Evolutionary conservation across 2,113 vertebrate genomes (phyloP), one percentile per base, ranked within the genome.

Genomic region (Perca schrenkii): DNA sequence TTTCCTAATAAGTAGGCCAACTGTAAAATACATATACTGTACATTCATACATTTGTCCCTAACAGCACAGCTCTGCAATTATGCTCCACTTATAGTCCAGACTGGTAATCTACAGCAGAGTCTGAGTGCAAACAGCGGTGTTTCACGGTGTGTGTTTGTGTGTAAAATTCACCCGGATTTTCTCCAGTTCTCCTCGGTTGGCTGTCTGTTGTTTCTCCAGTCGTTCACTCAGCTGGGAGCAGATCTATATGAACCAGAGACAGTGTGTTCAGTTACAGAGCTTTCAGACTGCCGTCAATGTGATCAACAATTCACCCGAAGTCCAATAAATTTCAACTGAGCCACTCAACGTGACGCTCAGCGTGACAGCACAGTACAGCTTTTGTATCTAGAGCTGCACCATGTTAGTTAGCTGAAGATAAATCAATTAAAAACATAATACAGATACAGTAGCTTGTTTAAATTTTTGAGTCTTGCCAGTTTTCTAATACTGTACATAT

Each of bases 201-300:
- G 97, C 95, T 0, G 97, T 94, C 95, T 99, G 98, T 58, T 99
- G 97, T 89, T 99, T 98, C 94, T 99, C 98, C 90, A 99, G 92
- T 79, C 98, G 96, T 91, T 98, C 97, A 21, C 98, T 99, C 93
- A 99, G 95, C 93, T 99, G 98, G 88, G 98, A 99, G 93, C 98
- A 99, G 92, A 99, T 99, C 98, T 99, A 69, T 6, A 84, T 40
- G 84, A 65, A 86, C 4, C 56, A 86, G 36, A 75, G 17, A 80
- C 21, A 66, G 28, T 43, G 47, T 54, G 66, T 47, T 78, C 50
- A 50, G 21, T 21, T 0, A 57, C 16, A 0, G 13, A 21, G 31
- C 17, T 28, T 43, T 25, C 34, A 36, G 4, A 49, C 47, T 16
- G 34, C 11, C 71, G 21, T 49, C 49, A 60, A 14, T 12, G 28